Percentiles rank a stretch among this genome's conserved stretches.
These are phyloP conservation scores for Hippocampus comes DNA, from an alignment of 2,113 vertebrate genomes.

Conservation along the genomic window DNA sequence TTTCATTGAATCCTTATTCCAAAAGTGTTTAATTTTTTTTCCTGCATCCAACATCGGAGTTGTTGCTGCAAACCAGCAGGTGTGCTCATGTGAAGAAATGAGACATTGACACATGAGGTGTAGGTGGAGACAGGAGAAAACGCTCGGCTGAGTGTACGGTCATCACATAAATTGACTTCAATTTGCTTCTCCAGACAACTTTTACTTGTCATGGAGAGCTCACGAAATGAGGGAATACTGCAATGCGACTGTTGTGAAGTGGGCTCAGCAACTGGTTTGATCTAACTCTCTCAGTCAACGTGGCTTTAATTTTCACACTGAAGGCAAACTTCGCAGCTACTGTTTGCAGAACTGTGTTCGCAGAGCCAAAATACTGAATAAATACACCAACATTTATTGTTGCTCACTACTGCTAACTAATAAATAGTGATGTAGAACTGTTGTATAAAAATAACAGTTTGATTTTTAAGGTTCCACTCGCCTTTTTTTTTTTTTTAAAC, in stretches of 20 bases:
- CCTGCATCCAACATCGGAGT: not conserved
- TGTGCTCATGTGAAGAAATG: not conserved
- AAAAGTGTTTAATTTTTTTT: no score
- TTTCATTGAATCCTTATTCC: no score
- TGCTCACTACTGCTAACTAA: not conserved
- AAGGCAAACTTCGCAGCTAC: not conserved
- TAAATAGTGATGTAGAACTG: not conserved
- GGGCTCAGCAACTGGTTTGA: no score
- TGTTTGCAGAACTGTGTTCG: not conserved
- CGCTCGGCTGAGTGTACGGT: not conserved
- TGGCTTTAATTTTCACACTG: no score
- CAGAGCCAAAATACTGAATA: not conserved
- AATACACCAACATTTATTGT: no score
- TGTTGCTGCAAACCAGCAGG: not conserved
- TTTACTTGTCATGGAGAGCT: no score
- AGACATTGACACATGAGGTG: not conserved
- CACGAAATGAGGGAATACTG: no score
- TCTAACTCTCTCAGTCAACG: no score
- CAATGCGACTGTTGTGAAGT: no score
- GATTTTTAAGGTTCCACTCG: not conserved
- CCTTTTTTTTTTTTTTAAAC: not conserved
- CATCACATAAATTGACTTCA: no score
- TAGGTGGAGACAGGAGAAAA: not conserved
- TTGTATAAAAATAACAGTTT: not conserved
- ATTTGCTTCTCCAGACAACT: no score